A percentile compares a stretch with the other conserved stretches of the same genome.
Conservation (phyloP, 2,888 invertebrate genomes). For the Phengaris arion region DNA sequence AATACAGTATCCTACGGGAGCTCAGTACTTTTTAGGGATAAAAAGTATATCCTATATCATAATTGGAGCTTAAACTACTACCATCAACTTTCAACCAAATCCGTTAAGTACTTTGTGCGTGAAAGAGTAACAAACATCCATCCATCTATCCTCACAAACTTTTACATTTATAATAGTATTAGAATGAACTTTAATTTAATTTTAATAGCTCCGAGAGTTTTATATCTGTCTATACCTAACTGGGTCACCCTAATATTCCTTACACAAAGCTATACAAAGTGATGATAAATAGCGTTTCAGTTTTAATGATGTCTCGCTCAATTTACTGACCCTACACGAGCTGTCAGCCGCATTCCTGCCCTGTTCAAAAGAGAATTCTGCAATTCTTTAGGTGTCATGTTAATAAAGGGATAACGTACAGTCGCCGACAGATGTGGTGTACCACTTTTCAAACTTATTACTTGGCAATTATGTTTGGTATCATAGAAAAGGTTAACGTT, state of each 20-base stretch:
- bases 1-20: too few species aligned
- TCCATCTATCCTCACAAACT: too few species aligned
- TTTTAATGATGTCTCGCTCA: slow-evolving; percentile 19
- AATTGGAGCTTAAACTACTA: too few species aligned
- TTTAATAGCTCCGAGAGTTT: not conserved
- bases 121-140: too few species aligned
- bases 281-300: slow-evolving; percentile 12
- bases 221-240: not conserved
- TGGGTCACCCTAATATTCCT: not conserved
- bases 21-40: too few species aligned
- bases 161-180: not conserved
- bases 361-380: slow-evolving; percentile 1
- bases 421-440: not conserved
- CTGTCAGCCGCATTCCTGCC: slow-evolving; percentile 7
- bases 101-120: too few species aligned
- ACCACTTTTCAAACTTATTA: too few species aligned
- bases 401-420: slow-evolving; percentile 10
- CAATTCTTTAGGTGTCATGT: not conserved
- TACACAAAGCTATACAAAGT: not conserved
- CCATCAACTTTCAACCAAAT: too few species aligned
- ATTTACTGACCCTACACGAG: slow-evolving; percentile 9
- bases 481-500: not conserved
- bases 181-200: not conserved
- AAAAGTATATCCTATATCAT: too few species aligned
- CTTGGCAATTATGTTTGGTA: too few species aligned